These are phyloP conservation scores for Hassar affinis DNA, from an alignment of 2,113 vertebrate genomes.

Conservation along the genomic window DNA sequence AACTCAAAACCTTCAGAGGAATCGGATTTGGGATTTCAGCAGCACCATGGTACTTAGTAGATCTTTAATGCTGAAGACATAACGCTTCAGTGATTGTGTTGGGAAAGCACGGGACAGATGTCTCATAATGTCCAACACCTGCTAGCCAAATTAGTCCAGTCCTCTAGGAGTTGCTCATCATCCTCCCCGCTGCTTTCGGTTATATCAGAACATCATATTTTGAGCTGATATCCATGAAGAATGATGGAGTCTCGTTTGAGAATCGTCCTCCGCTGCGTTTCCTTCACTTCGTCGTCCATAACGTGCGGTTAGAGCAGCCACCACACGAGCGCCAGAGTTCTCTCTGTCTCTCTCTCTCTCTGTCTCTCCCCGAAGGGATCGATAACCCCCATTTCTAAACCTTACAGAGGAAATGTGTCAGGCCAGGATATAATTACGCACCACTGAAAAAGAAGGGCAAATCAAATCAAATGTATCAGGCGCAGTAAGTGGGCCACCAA, in stretches of 20 bases:
- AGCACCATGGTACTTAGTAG: background rate
- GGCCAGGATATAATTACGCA: constrained; percentile 57
- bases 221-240: background rate
- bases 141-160: background rate
- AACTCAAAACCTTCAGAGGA: background rate
- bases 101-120: background rate
- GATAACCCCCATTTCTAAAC: constrained; percentile 49
- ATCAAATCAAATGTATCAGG: constrained; percentile 43
- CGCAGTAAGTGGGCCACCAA: constrained; percentile 52
- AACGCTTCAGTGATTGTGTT: background rate
- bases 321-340: constrained; percentile 8
- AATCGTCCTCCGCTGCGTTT: constrained; percentile 1
- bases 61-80: background rate
- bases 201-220: background rate
- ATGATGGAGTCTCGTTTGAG: background rate
- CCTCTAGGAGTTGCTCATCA: background rate
- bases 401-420: constrained; percentile 55
- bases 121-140: background rate
- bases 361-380: constrained; percentile 39
- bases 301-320: background rate
- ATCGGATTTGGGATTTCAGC: background rate
- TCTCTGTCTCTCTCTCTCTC: background rate
- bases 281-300: background rate
- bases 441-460: constrained; percentile 53
- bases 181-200: background rate